Percentiles rank a stretch among this genome's conserved stretches.
Evolutionary conservation across 2,797 vertebrate genomes (phyloP).

Genomic region (Antennarius maculatus): DNA sequence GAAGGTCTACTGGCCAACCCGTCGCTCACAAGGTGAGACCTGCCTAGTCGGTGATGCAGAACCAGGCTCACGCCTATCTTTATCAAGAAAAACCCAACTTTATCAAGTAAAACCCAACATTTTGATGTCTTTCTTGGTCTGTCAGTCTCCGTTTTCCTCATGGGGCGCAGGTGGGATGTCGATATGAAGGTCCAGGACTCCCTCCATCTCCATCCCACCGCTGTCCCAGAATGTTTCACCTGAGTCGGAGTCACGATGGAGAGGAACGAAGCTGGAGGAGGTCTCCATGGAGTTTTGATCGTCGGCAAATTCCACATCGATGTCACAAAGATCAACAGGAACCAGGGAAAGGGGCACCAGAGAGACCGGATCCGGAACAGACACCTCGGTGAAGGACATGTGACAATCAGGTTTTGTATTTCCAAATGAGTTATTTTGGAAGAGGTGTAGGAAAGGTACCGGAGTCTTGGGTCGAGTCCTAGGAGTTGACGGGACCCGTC

Average conservation of each 20-base stretch:
- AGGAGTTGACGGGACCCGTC: constrained; percentile 5
- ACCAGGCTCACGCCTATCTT: not conserved
- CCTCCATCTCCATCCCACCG: constrained; percentile 12
- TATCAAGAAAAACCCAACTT: not conserved
- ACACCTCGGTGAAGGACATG: constrained; percentile 43
- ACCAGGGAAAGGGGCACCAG: constrained; percentile 17
- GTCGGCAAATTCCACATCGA: constrained; percentile 54
- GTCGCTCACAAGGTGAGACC: too few species aligned
- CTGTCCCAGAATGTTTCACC: constrained; percentile 24
- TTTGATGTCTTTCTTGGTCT: not conserved
- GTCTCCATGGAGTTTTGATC: constrained; percentile 47
- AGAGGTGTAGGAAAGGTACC: constrained; percentile 36
- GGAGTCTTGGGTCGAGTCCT: constrained; percentile 58
- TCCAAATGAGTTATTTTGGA: not conserved
- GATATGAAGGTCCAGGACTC: constrained; percentile 25
- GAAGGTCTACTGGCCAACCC: too few species aligned
- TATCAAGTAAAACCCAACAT: too few species aligned
- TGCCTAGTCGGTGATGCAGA: too few species aligned
- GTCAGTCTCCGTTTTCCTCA: constrained; percentile 15
- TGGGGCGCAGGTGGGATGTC: constrained; percentile 13
- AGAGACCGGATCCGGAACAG: constrained; percentile 44
- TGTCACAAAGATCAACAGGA: constrained; percentile 53
- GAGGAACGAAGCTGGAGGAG: constrained; percentile 12
- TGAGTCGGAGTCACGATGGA: not conserved
- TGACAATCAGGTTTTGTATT: too few species aligned